Percentiles rank a stretch among this genome's conserved stretches.
Conservation (phyloP, 2,113 vertebrate species). For the Paralichthys olivaceus region DNA sequence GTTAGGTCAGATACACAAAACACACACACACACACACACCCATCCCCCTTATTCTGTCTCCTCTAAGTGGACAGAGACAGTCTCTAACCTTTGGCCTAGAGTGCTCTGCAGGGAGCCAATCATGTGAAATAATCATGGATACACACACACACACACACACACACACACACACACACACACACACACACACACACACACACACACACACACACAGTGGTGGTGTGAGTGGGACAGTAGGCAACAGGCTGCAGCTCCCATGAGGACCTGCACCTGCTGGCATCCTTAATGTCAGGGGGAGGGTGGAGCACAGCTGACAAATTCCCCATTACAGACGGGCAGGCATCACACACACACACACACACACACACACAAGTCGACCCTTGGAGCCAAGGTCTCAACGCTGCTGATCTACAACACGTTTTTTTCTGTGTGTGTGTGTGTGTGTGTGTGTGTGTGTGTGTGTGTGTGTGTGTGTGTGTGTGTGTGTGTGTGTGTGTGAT, state of each 20-base stretch:
- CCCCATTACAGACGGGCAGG: slow-evolving; percentile 39
- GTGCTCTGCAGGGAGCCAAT: slow-evolving; percentile 68
- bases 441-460: slow-evolving; percentile 38
- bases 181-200: slow-evolving; percentile 13
- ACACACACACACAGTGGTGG: slow-evolving; percentile 27
- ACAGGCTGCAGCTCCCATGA: slow-evolving; percentile 39
- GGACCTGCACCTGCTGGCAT: slow-evolving; percentile 81
- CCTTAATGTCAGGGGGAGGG: slow-evolving; percentile 68
- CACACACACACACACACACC: slow-evolving; percentile 4
- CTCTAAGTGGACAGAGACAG: slow-evolving; percentile 55
- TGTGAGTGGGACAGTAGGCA: slow-evolving; percentile 35
- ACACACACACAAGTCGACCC: slow-evolving; percentile 47
- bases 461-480: slow-evolving; percentile 32
- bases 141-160: slow-evolving; percentile 46
- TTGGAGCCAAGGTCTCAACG: slow-evolving; percentile 59
- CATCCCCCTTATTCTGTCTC: slow-evolving; percentile 33
- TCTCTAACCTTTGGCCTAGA: slow-evolving; percentile 61
- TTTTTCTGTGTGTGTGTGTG: slow-evolving; percentile 45
- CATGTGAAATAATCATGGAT: slow-evolving; percentile 65
- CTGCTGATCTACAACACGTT: slow-evolving; percentile 64
- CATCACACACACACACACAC: slow-evolving; percentile 33
- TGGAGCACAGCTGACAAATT: slow-evolving; percentile 80
- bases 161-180: slow-evolving; percentile 9
- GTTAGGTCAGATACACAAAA: slow-evolving; percentile 55
- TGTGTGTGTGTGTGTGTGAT: slow-evolving; percentile 51